Base-by-base conservation (phyloP, 2,888 invertebrate genomes). In the Branchellion lobata region DNA sequence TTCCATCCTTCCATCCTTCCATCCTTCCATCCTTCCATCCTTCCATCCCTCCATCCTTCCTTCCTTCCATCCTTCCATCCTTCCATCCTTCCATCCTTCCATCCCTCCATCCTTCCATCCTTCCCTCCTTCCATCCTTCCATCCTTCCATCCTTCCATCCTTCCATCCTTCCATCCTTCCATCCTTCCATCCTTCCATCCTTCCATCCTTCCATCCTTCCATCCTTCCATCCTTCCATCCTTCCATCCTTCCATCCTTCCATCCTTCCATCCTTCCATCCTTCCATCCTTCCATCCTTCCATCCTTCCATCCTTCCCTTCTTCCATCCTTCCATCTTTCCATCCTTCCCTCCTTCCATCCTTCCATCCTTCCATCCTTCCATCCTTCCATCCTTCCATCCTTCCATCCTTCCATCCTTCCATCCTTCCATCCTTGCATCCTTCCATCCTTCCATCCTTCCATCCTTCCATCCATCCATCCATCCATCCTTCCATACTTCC, bases 391-490 rank as follows among this genome's bases (percentile, higher is more conserved):
- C 40, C 78, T 36, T 73, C 73, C 80, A 81, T 82, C 78, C 82
- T 81, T 82, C 81, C 82, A 81, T 80, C 81, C 79, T 82, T 81
- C 81, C 82, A 80, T 82, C 80, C 81, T 74, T 82, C 80, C 82
- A 79, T 82, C 24, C 21, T 24, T 57, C 61, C 21, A 14, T 57
- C 61, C 21, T 24, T 57, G 3, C 24, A 3, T 57, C 21, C 24
- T 24, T 18, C 24, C 24, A 79, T 80, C 80, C 80, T 80, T 80
- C 80, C 80, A 79, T 80, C 80, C 80, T 80, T 80, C 80, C 74
- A 79, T 79, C 71, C 79, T 79, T 51, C 79, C 78, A 29, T 73
- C 73, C 80, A 81, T 82, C 78, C 82, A 80, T 82, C 81, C 82
- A 81, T 80, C 81, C 79, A 81, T 81, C 81, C 82, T 81, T 82